These are phyloP conservation scores for Rhagium mordax DNA, from an alignment of 2,888 invertebrate genomes.

Conservation along the genomic window DNA sequence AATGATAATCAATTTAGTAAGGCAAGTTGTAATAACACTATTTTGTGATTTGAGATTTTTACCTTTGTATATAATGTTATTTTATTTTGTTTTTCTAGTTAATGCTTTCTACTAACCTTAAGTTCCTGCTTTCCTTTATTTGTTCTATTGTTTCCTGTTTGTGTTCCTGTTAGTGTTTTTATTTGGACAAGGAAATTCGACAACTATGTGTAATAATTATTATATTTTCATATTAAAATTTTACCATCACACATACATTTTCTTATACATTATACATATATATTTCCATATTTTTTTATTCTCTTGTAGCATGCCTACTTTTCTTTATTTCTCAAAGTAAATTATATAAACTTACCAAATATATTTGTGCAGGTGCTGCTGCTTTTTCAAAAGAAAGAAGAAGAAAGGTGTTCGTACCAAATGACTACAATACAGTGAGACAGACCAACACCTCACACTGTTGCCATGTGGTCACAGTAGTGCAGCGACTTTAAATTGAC, in stretches of 20 bases:
- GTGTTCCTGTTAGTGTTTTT: not conserved
- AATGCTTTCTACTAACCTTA: not conserved
- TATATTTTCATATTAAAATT: too few species aligned
- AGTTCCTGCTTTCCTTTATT: not conserved
- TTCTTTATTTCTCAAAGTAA: too few species aligned
- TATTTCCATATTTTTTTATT: too few species aligned
- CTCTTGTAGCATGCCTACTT: too few species aligned
- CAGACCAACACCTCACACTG: conserved; percentile 70
- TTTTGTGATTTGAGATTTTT: too few species aligned
- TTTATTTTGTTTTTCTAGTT: not conserved
- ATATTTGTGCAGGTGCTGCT: conserved; percentile 89
- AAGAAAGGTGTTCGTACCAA: conserved; percentile 81
- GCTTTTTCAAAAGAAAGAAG: conserved; percentile 99
- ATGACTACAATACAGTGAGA: conserved; percentile 71
- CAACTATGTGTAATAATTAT: not conserved
- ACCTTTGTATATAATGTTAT: not conserved
- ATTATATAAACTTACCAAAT: not conserved
- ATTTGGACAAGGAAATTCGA: not conserved
- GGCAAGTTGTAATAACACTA: too few species aligned
- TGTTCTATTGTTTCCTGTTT: not conserved
- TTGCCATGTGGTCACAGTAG: conserved; percentile 70
- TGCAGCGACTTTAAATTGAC: conserved; percentile 66
- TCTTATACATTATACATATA: too few species aligned
- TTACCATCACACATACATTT: too few species aligned
- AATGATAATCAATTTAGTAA: too few species aligned